These are phyloP conservation scores for Diachrysia chrysitis DNA, from an alignment of 2,888 invertebrate genomes.

Conservation along the genomic window DNA sequence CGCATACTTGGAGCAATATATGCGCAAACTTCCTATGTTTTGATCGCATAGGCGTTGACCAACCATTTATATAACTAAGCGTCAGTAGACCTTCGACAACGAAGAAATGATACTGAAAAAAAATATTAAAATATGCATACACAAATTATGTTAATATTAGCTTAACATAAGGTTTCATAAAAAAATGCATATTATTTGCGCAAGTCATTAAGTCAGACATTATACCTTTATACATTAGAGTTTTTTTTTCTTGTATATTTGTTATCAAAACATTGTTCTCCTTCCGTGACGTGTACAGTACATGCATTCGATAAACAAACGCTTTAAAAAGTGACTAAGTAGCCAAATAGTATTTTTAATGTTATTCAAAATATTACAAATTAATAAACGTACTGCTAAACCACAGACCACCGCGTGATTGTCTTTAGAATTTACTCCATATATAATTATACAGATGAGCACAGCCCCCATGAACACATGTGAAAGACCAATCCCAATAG, in stretches of 20 bases:
- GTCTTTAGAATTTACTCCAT: constrained; percentile 31
- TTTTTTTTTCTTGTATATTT: too few relatives aligned
- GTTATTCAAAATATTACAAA: too few relatives aligned
- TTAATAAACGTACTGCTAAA: constrained; percentile 37
- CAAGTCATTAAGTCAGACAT: too few relatives aligned
- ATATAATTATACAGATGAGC: not conserved
- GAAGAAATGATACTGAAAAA: constrained; percentile 72
- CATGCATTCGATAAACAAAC: too few relatives aligned
- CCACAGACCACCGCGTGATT: constrained; percentile 60
- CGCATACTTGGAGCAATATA: constrained; percentile 66
- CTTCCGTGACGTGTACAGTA: too few relatives aligned
- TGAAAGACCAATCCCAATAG: not conserved
- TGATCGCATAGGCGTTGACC: constrained; percentile 69
- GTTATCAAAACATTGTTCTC: too few relatives aligned
- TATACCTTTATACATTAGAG: too few relatives aligned
- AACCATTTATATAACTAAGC: constrained; percentile 71
- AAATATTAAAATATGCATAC: not conserved
- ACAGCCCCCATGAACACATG: not conserved
- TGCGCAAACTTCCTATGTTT: constrained; percentile 66
- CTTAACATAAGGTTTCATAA: not conserved
- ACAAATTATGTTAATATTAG: too few relatives aligned
- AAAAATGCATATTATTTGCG: too few relatives aligned
- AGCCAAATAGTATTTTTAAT: too few relatives aligned
- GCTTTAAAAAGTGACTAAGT: too few relatives aligned
- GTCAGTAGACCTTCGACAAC: constrained; percentile 71